A percentile compares a stretch with the other conserved stretches of the same genome.
Evolutionary conservation across 1,140 invertebrate genomes (phyloP).

Genomic region (Drosophila bocki): DNA sequence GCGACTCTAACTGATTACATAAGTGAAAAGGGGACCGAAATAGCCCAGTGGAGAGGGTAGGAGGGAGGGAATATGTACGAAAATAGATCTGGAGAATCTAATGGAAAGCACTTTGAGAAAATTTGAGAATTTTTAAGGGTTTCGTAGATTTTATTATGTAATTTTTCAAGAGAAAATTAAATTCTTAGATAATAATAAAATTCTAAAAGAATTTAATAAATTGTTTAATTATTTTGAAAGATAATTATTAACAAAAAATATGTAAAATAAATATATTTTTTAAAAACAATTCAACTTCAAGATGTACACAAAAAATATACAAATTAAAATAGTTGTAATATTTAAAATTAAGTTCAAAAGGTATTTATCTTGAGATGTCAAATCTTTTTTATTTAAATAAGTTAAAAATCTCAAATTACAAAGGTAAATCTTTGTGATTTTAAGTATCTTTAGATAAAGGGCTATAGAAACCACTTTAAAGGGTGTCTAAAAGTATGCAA

Average conservation of each 20-base stretch:
- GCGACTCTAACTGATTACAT: slow-evolving; percentile 59
- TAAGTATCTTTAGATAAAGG: neutral
- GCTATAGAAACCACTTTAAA: neutral
- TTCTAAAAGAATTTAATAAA: neutral
- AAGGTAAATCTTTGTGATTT: no score
- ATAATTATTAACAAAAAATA: no score
- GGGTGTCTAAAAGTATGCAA: neutral
- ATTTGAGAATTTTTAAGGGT: slow-evolving; percentile 1
- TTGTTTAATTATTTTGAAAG: no score
- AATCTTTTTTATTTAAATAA: neutral
- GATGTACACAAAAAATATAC: no score
- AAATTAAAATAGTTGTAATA: neutral
- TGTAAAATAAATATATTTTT: no score
- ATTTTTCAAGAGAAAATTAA: neutral
- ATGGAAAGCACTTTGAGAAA: slow-evolving; percentile 24
- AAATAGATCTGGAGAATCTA: slow-evolving; percentile 61
- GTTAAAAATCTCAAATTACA: neutral
- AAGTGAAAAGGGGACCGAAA: slow-evolving; percentile 48
- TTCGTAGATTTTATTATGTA: neutral
- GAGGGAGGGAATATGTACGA: slow-evolving; percentile 7
- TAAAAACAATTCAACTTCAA: no score
- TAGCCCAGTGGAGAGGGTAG: neutral
- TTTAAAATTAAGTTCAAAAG: neutral
- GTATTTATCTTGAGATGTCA: neutral
- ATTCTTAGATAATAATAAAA: neutral